phyloP scores from a whole-genome alignment of 2,888 invertebrate genomes.

The Augiades crinisus region DNA sequence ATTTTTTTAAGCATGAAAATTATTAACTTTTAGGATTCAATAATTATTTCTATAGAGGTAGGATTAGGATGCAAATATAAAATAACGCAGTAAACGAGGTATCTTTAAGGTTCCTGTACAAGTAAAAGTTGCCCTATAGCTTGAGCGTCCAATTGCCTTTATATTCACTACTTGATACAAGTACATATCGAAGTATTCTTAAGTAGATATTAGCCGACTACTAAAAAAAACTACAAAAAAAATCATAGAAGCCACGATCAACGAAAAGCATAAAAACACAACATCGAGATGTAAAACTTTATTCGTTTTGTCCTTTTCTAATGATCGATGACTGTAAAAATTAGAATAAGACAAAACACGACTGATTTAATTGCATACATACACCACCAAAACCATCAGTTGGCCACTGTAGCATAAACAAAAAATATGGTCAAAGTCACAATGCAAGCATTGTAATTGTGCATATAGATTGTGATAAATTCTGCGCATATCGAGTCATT shows the following conservation, averaged over 20 bases:
- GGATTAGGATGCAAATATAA: too few relatives aligned
- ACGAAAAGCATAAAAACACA: background rate
- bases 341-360: conserved; percentile 1
- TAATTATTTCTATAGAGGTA: too few relatives aligned
- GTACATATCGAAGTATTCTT: too few relatives aligned
- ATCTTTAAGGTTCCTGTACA: too few relatives aligned
- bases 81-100: too few relatives aligned
- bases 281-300: conserved; percentile 1
- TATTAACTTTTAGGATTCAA: too few relatives aligned
- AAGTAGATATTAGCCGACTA: too few relatives aligned
- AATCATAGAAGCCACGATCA: too few relatives aligned
- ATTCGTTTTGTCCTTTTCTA: background rate
- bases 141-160: too few relatives aligned
- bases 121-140: too few relatives aligned
- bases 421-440: background rate
- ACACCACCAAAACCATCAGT: conserved; percentile 4
- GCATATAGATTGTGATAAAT: background rate
- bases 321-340: background rate
- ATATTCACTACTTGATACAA: too few relatives aligned
- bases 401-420: conserved; percentile 11
- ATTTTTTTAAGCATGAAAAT: too few relatives aligned
- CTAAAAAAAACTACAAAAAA: background rate
- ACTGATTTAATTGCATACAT: background rate
- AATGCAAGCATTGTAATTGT: background rate
- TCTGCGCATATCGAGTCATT: background rate